A percentile compares a stretch with the other conserved stretches of the same genome.
Conservation (phyloP, 1,140 invertebrate species). For the Achatina immaculata region DNA sequence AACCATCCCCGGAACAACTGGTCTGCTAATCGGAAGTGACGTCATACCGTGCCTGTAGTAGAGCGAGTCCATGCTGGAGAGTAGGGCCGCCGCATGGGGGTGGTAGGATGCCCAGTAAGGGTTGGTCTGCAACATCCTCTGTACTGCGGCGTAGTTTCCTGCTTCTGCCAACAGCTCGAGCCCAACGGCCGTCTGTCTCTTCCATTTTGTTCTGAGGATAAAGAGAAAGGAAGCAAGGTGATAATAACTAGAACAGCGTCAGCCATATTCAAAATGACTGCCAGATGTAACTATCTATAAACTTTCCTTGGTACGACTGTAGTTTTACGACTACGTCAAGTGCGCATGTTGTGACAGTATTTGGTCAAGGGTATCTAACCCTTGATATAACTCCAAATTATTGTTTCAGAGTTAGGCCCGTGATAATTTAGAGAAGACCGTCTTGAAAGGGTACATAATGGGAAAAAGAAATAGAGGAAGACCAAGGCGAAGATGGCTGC, state of each 20-base stretch:
- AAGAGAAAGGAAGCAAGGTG: slow-evolving; percentile 64
- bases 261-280: not conserved
- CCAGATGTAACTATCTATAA: not conserved
- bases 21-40: slow-evolving; percentile 47
- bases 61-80: slow-evolving; percentile 69
- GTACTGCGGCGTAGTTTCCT: slow-evolving; percentile 96
- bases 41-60: slow-evolving; percentile 66
- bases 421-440: too few species aligned
- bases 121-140: slow-evolving; percentile 86
- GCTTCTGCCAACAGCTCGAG: slow-evolving; percentile 95
- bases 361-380: too few species aligned
- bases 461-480: too few species aligned
- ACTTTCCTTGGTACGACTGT: too few species aligned
- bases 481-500: too few species aligned
- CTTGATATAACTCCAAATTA: too few species aligned
- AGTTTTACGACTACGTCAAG: too few species aligned
- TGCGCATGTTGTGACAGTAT: too few species aligned
- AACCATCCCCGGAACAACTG: slow-evolving; percentile 59
- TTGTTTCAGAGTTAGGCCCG: too few species aligned
- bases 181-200: slow-evolving; percentile 96
- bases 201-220: slow-evolving; percentile 96
- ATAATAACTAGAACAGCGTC: too few species aligned
- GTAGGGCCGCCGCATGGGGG: slow-evolving; percentile 66
- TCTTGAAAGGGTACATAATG: too few species aligned
- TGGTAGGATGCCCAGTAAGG: slow-evolving; percentile 76